These are phyloP conservation scores for Strigamia crassipes DNA, from an alignment of 2,888 invertebrate species.

Conservation along the genomic window DNA sequence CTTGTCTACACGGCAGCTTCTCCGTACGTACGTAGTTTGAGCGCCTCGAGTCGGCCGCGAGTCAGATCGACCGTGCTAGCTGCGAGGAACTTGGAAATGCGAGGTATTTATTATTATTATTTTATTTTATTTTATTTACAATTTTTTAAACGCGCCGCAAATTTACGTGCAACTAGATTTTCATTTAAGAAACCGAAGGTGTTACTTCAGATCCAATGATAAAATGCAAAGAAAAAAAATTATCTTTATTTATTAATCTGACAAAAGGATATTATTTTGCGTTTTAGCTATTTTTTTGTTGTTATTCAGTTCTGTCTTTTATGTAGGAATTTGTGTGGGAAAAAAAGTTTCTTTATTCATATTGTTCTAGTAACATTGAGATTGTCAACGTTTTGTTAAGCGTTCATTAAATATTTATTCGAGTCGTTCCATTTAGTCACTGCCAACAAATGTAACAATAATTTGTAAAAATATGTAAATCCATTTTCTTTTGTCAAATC, in stretches of 20 bases:
- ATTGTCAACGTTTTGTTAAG: slow-evolving; percentile 6
- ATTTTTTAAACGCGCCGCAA: background rate
- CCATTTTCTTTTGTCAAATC: slow-evolving; percentile 30
- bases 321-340: background rate
- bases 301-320: too few species aligned
- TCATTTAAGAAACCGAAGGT: background rate
- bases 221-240: background rate
- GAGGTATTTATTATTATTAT: background rate
- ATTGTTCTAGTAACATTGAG: background rate
- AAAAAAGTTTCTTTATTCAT: background rate
- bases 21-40: background rate
- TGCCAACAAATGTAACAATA: background rate
- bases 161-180: background rate
- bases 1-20: slow-evolving; percentile 2
- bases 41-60: background rate
- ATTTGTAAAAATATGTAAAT: slow-evolving; percentile 17
- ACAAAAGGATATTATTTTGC: background rate
- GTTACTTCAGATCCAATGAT: background rate
- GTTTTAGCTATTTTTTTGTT: background rate
- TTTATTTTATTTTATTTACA: background rate
- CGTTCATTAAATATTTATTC: slow-evolving; percentile 18
- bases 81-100: background rate
- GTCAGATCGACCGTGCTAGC: background rate
- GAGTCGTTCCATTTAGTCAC: background rate
- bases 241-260: background rate